A percentile compares a stretch with the other conserved stretches of the same genome.
These are phyloP conservation scores for Xestia rhomboidea DNA, from an alignment of 2,888 invertebrate species.

Conservation along the genomic window DNA sequence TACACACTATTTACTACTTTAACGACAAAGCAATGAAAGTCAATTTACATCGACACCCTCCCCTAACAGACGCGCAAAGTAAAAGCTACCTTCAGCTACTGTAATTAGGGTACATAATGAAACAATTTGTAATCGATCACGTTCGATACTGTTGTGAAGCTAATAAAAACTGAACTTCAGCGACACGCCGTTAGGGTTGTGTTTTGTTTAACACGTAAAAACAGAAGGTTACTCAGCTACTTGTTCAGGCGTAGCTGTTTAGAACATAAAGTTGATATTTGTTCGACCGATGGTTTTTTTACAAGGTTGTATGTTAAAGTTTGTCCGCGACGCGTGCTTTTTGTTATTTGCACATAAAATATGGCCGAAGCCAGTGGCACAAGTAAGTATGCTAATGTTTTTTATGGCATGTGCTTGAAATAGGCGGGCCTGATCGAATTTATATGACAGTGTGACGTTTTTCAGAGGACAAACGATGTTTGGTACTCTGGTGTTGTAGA, in stretches of 20 bases:
- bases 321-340: slow-evolving; percentile 72
- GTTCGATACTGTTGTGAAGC: slow-evolving; percentile 64
- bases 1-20: slow-evolving; percentile 69
- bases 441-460: slow-evolving; percentile 76
- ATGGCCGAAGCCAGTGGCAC: slow-evolving; percentile 71
- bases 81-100: slow-evolving; percentile 80
- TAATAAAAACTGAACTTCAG: slow-evolving; percentile 72
- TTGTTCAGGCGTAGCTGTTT: slow-evolving; percentile 66
- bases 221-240: slow-evolving; percentile 62
- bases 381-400: slow-evolving; percentile 81
- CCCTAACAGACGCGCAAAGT: slow-evolving; percentile 60
- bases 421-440: slow-evolving; percentile 78
- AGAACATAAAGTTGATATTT: slow-evolving; percentile 75
- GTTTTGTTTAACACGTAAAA: slow-evolving; percentile 57
- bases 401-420: slow-evolving; percentile 79
- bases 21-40: slow-evolving; percentile 70
- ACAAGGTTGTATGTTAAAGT: slow-evolving; percentile 68
- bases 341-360: slow-evolving; percentile 80
- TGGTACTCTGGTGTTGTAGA: slow-evolving; percentile 56
- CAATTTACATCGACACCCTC: slow-evolving; percentile 71
- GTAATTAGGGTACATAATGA: slow-evolving; percentile 83
- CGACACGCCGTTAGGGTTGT: slow-evolving; percentile 63
- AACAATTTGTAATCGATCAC: slow-evolving; percentile 82
- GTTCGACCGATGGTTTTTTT: slow-evolving; percentile 68
- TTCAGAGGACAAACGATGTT: slow-evolving; percentile 67